Percentiles rank a stretch among this genome's conserved stretches.
phyloP scores from a whole-genome alignment of 1,140 invertebrate species.

The Drosophila tropicalis region DNA sequence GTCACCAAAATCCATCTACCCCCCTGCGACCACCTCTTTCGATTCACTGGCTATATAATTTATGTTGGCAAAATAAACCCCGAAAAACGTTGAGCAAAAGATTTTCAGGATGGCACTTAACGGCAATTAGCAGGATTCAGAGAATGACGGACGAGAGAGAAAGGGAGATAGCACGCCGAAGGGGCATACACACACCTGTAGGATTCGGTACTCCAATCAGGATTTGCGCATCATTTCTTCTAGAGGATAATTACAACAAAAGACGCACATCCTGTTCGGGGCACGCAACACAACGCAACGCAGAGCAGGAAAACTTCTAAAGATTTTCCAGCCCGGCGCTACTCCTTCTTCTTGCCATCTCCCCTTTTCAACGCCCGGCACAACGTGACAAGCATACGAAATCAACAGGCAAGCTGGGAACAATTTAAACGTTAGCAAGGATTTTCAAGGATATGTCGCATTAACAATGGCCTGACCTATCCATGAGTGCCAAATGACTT shows the following conservation, averaged over 20 bases:
- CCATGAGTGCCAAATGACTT: slow-evolving; percentile 76
- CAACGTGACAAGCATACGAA: slow-evolving; percentile 68
- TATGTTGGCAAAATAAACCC: slow-evolving; percentile 63
- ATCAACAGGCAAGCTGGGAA: slow-evolving; percentile 44
- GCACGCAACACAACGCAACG: slow-evolving; percentile 46
- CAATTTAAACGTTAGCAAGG: slow-evolving; percentile 61
- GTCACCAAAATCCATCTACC: not conserved
- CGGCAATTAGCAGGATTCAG: slow-evolving; percentile 59
- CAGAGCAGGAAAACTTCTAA: slow-evolving; percentile 26
- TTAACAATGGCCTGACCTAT: slow-evolving; percentile 73
- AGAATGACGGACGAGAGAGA: not conserved
- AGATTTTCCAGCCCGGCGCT: not conserved
- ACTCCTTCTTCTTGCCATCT: slow-evolving; percentile 17
- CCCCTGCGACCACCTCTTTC: not conserved
- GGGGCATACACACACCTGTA: slow-evolving; percentile 46
- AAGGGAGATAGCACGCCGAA: not conserved
- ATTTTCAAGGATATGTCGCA: slow-evolving; percentile 66
- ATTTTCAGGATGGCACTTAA: slow-evolving; percentile 66
- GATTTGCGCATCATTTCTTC: slow-evolving; percentile 64
- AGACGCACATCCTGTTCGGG: slow-evolving; percentile 46
- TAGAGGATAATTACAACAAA: slow-evolving; percentile 52
- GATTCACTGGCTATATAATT: slow-evolving; percentile 56
- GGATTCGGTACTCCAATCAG: slow-evolving; percentile 40
- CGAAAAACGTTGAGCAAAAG: slow-evolving; percentile 29
- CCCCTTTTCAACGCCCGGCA: slow-evolving; percentile 60